Conservation (phyloP, 1,140 invertebrate species). For the Globodera ellingtonae region DNA sequence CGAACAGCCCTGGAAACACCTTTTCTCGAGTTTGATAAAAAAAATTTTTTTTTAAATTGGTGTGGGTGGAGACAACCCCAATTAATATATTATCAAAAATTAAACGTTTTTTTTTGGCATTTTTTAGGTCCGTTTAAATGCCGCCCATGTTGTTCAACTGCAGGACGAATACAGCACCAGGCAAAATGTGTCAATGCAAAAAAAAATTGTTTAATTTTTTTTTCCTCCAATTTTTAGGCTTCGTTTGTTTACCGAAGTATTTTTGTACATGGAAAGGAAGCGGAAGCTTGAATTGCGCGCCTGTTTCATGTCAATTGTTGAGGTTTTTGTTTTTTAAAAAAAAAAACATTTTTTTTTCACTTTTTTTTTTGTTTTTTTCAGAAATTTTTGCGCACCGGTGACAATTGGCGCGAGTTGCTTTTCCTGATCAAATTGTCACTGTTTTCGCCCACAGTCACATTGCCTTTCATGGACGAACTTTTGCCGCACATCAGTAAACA, state of each 20-base stretch:
- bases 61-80: too few relatives aligned
- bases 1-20: neutral
- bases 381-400: constrained; percentile 14
- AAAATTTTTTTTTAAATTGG: too few relatives aligned
- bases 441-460: constrained; percentile 3
- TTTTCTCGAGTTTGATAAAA: neutral
- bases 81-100: neutral
- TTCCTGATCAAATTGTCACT: constrained; percentile 29
- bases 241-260: constrained; percentile 10
- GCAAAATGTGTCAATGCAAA: neutral
- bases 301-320: neutral
- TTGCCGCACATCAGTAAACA: constrained; percentile 5
- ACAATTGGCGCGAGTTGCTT: constrained; percentile 20
- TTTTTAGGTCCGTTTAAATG: constrained; percentile 11
- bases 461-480: constrained; percentile 17
- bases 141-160: neutral
- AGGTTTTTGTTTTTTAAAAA: neutral
- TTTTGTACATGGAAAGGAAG: constrained; percentile 16
- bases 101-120: neutral
- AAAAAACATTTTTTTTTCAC: neutral
- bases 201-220: neutral
- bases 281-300: constrained; percentile 18
- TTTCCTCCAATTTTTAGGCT: neutral
- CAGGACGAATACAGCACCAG: constrained; percentile 23
- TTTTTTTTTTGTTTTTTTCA: constrained; percentile 3